A percentile compares a stretch with the other conserved stretches of the same genome.
Evolutionary conservation across 1,140 invertebrate genomes (phyloP).

Genomic region (Aphaenogaster ashmeadi): DNA sequence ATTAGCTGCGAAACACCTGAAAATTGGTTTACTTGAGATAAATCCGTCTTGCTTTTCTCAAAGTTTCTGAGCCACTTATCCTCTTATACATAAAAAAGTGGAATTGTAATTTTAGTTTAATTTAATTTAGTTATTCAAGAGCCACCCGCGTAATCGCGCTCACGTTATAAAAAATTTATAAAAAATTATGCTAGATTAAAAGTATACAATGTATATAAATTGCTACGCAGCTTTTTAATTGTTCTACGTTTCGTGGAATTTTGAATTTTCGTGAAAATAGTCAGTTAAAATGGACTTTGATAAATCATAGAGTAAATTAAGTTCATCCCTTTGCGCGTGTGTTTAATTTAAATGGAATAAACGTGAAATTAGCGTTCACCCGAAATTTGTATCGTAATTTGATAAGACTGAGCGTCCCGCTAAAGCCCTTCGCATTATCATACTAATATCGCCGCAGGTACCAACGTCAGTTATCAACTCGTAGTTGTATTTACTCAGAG

Average conservation of each 20-base stretch:
- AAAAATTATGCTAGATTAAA: background rate
- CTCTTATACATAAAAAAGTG: background rate
- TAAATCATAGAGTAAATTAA: background rate
- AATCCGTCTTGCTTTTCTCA: background rate
- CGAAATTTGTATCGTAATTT: conserved; percentile 38
- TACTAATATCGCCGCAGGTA: conserved; percentile 50
- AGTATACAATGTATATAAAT: background rate
- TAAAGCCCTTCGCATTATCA: conserved; percentile 48
- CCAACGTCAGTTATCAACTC: conserved; percentile 43
- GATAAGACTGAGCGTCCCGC: background rate
- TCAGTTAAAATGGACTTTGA: background rate
- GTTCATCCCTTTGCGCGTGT: background rate
- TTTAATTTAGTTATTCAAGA: background rate
- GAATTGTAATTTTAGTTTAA: background rate
- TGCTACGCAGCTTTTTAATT: background rate
- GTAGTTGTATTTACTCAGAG: conserved; percentile 44
- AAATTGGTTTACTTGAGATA: conserved; percentile 29
- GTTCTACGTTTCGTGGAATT: background rate
- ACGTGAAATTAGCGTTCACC: conserved; percentile 1
- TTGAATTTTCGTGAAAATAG: background rate
- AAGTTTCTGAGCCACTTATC: background rate
- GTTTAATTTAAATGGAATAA: conserved; percentile 21
- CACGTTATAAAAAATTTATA: background rate
- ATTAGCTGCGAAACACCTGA: background rate
- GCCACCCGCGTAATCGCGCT: too few relatives aligned